Evolutionary conservation across 2,113 vertebrate genomes (phyloP).

Genomic region (Anarhynchus alexandrinus): DNA sequence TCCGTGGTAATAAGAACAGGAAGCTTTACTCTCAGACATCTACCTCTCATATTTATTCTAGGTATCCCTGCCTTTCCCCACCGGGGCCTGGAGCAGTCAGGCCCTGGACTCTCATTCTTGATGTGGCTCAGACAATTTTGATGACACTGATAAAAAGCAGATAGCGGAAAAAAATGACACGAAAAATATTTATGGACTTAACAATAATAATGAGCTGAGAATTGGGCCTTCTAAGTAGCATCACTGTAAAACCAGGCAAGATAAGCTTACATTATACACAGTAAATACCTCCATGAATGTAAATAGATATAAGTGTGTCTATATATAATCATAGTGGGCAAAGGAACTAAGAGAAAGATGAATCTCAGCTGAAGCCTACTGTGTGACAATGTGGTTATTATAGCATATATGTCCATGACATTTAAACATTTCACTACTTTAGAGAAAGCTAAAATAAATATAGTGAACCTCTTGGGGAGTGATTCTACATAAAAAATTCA

Average conservation of each 20-base stretch:
- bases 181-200: not conserved
- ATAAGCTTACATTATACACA: not conserved
- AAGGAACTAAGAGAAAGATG: not conserved
- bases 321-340: not conserved
- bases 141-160: not conserved
- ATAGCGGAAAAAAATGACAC: not conserved
- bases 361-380: not conserved
- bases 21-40: not conserved
- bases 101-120: not conserved
- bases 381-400: not conserved
- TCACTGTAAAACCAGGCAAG: not conserved
- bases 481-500: not conserved
- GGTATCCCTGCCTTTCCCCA: not conserved
- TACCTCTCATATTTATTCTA: not conserved
- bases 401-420: not conserved
- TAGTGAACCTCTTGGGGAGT: not conserved
- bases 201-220: not conserved
- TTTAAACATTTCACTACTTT: not conserved
- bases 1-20: not conserved
- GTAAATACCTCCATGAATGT: not conserved
- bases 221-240: not conserved
- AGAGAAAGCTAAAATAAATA: not conserved
- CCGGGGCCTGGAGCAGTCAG: not conserved
- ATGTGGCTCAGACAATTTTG: not conserved
- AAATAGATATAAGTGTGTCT: not conserved